Evolutionary conservation across 1,140 invertebrate genomes (phyloP), one percentile per base, ranked within the genome.

Genomic region (Neuroterus valhalla): DNA sequence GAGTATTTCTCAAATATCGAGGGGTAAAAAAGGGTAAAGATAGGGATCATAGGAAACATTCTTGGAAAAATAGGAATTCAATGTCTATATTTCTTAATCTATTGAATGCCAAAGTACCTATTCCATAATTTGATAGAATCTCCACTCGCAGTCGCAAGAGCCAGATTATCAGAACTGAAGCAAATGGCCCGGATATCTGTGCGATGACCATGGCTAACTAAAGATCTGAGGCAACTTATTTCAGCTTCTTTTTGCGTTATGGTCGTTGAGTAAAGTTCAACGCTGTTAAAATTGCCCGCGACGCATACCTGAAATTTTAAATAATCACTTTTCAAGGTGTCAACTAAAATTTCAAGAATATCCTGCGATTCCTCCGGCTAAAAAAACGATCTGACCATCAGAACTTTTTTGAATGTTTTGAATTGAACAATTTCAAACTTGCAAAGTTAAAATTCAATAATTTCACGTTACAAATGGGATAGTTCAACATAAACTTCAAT

Each of bases 41-140:
- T 10, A 1, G 31, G 31, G n/a, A n/a, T n/a, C n/a, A n/a, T n/a
- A n/a, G n/a, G n/a, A n/a, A n/a, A n/a, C n/a, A n/a, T n/a, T n/a
- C n/a, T n/a, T n/a, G n/a, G n/a, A n/a, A n/a, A n/a, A n/a, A n/a
- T n/a, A n/a, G n/a, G n/a, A n/a, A n/a, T n/a, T n/a, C n/a, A n/a
- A n/a, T n/a, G n/a, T n/a, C n/a, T n/a, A n/a, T n/a, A n/a, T n/a
- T n/a, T n/a, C n/a, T n/a, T n/a, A n/a, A n/a, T n/a, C n/a, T n/a
- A n/a, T n/a, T n/a, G n/a, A n/a, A n/a, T n/a, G n/a, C n/a, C n/a
- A n/a, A n/a, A n/a, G n/a, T 90, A 96, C 92, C 96, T 94, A 85
- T 97, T 98, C 98, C 98, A 99, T 48, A 99, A 91, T 92, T 99
- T 99, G 5, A 98, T 90, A 21, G 94, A 94, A 81, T 98, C 96